Conservation (phyloP, 2,797 vertebrate species). For the Clarias fuscus region DNA sequence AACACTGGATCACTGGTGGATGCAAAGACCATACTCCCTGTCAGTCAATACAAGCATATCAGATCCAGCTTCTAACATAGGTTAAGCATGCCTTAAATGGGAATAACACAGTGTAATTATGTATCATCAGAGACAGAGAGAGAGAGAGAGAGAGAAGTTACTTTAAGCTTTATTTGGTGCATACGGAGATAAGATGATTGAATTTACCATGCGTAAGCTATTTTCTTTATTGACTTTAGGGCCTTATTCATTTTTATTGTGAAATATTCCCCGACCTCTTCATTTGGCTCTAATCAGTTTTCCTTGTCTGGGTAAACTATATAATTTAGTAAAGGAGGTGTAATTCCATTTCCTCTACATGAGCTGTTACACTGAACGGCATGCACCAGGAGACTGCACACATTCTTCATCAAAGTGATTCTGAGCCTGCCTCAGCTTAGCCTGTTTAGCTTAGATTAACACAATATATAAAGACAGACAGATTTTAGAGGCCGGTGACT, state of each 20-base stretch:
- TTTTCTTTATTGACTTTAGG: constrained; percentile 16
- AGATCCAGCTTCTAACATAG: constrained; percentile 6
- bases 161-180: not conserved
- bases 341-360: constrained; percentile 65
- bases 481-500: constrained; percentile 58
- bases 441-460: constrained; percentile 68
- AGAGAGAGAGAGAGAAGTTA: not conserved
- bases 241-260: constrained; percentile 20
- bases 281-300: constrained; percentile 32
- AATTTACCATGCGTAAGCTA: not conserved
- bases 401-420: constrained; percentile 60
- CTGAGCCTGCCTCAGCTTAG: constrained; percentile 58
- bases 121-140: not conserved
- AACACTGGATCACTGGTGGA: constrained; percentile 37
- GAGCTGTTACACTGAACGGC: constrained; percentile 39
- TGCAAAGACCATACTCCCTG: constrained; percentile 47
- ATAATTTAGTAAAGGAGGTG: constrained; percentile 72
- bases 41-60: constrained; percentile 43
- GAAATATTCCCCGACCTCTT: constrained; percentile 16
- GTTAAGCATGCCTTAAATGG: not conserved
- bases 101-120: constrained; percentile 10
- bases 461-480: constrained; percentile 46
- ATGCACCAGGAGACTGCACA: constrained; percentile 45
- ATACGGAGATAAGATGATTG: not conserved
- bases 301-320: constrained; percentile 67